Evolutionary conservation across 2,113 vertebrate genomes (phyloP).

Genomic region (Oenanthe oenanthe): DNA sequence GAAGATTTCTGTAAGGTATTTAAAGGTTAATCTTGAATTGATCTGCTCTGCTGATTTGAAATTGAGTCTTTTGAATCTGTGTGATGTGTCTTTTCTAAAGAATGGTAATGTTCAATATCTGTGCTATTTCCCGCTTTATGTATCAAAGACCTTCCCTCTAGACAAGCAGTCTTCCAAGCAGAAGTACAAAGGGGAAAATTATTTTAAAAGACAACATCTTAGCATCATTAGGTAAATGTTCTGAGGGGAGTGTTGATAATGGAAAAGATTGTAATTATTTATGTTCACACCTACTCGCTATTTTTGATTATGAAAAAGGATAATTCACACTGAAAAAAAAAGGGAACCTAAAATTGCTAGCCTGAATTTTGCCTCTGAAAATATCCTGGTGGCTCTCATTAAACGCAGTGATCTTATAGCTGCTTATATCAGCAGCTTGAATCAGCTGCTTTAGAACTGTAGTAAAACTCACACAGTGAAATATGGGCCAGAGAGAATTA

Average conservation of each 20-base stretch:
- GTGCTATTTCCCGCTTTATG: neutral
- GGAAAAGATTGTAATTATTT: neutral
- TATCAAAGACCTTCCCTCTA: neutral
- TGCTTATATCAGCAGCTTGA: neutral
- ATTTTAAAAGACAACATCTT: neutral
- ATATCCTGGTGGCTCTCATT: neutral
- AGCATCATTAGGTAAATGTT: neutral
- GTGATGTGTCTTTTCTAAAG: neutral
- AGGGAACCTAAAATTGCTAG: neutral
- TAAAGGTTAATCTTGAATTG: neutral
- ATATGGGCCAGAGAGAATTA: neutral
- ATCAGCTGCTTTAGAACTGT: neutral
- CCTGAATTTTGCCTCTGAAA: conserved; percentile 1
- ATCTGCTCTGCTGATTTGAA: neutral
- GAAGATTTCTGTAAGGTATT: neutral
- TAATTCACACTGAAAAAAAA: neutral
- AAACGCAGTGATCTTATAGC: neutral
- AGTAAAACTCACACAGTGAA: neutral
- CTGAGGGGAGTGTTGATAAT: neutral
- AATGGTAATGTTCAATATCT: neutral
- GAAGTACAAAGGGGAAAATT: neutral
- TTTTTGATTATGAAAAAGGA: neutral
- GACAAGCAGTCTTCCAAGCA: neutral
- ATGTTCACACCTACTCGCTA: neutral
- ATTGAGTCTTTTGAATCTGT: neutral